phyloP scores from a whole-genome alignment of 2,113 vertebrate genomes.

The Bambusicola thoracicus region DNA sequence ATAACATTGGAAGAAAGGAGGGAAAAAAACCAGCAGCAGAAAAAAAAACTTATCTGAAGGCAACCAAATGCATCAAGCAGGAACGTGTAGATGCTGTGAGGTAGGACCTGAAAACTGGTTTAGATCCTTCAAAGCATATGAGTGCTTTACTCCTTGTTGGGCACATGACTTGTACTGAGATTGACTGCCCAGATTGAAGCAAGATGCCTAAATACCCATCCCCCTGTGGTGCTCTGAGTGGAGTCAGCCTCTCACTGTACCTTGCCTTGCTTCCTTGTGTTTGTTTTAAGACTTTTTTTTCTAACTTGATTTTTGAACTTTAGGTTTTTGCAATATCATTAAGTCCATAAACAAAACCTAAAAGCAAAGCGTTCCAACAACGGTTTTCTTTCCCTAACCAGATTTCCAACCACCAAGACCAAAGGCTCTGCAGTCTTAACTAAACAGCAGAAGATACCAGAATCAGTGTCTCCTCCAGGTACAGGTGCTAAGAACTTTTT shows the following conservation, averaged over 20 bases:
- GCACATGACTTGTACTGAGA: background rate
- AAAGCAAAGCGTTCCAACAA: constrained; percentile 2
- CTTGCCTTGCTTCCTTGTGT: background rate
- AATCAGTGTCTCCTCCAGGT: background rate
- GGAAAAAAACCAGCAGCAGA: too few species aligned
- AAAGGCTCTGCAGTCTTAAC: constrained; percentile 26
- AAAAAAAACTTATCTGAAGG: background rate
- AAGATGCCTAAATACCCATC: background rate
- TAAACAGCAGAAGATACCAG: constrained; percentile 4
- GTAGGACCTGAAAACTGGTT: background rate
- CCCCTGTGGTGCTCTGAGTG: background rate
- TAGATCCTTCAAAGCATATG: background rate
- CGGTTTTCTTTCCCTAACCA: constrained; percentile 22
- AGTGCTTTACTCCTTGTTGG: background rate
- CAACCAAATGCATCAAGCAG: background rate
- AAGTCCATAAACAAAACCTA: background rate
- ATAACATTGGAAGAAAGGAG: background rate
- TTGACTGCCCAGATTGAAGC: background rate
- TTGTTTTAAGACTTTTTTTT: background rate
- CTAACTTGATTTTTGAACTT: background rate
- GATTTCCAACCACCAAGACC: background rate
- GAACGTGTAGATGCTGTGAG: background rate
- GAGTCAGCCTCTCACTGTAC: background rate
- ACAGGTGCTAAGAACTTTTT: background rate
- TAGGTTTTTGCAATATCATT: background rate